Base-by-base conservation (phyloP, 1,140 invertebrate species). In the Aphaenogaster ashmeadi region DNA sequence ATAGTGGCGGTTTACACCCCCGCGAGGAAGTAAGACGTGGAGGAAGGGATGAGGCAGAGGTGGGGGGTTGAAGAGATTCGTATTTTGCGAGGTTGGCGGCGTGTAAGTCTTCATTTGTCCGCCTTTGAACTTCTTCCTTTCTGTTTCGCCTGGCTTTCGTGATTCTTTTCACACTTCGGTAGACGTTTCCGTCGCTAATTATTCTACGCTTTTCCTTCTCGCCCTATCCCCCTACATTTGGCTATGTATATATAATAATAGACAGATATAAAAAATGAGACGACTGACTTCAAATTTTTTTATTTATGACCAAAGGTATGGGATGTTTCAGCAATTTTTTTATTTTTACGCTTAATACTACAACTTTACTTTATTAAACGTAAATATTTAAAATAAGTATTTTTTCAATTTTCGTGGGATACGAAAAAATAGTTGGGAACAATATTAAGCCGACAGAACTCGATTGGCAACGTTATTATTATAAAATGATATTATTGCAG, bases 161-260 rank as follows among this genome's bases (percentile, higher is more conserved):
- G 64, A 91, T 90, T 90, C 88, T 92, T 92, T 92, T 92, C 91
- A 91, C 89, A 88, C 87, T 91, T 79, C 18, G 77, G 64, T 75
- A 80, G 80, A 89, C 91, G 85, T 92, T 87, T 91, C 89, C 87
- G 88, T 89, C 90, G 81, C 90, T 93, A 93, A 94, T 94, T 93
- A 94, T 78, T 78, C 21, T 9, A 18, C 69, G 47, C 50, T 64
- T 79, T 66, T 67, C 5, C 36, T 44, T 58, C 54, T 44, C 7
- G 4, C 18, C 41, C 41, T 38, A 66, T 47, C 33, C 18, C 9
- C 21, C 8, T 47, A 18, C 18, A 54, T 52, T 74, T 36, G 47
- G 6, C 41, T 36, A 54, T n/a, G 18, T 50, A 27, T 50, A 18
- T 27, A 11, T 6, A 27, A 69, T 44, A 27, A 50, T 69, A 50